phyloP scores from a whole-genome alignment of 2,888 invertebrate genomes.

The Pammene aurita region DNA sequence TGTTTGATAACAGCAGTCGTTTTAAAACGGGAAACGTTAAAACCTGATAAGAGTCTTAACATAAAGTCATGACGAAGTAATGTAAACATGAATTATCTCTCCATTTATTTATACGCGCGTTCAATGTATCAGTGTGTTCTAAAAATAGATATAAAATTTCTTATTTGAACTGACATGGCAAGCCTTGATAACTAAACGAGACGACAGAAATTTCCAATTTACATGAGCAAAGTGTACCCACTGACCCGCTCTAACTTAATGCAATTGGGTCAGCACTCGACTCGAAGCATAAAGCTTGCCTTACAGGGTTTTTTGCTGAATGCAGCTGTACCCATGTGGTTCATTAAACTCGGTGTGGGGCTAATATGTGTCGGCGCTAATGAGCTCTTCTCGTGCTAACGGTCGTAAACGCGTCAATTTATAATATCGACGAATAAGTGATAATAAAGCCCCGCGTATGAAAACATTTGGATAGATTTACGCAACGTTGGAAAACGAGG shows the following conservation, averaged over 20 bases:
- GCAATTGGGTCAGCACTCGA: slow-evolving; percentile 38
- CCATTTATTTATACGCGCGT: neutral
- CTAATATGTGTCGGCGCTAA: slow-evolving; percentile 38
- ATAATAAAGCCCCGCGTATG: neutral
- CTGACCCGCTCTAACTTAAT: slow-evolving; percentile 32
- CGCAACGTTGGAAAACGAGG: slow-evolving; percentile 3
- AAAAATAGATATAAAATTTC: neutral
- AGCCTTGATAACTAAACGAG: neutral
- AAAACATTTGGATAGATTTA: slow-evolving; percentile 11
- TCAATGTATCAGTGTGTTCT: neutral
- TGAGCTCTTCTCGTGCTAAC: slow-evolving; percentile 17
- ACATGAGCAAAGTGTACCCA: slow-evolving; percentile 21
- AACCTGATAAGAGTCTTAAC: neutral
- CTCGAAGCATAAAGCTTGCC: slow-evolving; percentile 19
- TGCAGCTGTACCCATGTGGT: slow-evolving; percentile 36
- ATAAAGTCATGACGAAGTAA: neutral
- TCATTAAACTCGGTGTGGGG: slow-evolving; percentile 44
- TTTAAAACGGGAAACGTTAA: neutral
- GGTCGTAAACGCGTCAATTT: slow-evolving; percentile 12
- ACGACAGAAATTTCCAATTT: slow-evolving; percentile 32
- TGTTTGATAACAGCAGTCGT: neutral
- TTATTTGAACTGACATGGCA: neutral
- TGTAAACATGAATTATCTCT: slow-evolving; percentile 2
- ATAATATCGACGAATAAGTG: neutral
- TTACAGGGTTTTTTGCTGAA: slow-evolving; percentile 17